These are phyloP conservation scores for Ichneumoninae sp. DNA, from an alignment of 2,888 invertebrate genomes.

Conservation along the genomic window DNA sequence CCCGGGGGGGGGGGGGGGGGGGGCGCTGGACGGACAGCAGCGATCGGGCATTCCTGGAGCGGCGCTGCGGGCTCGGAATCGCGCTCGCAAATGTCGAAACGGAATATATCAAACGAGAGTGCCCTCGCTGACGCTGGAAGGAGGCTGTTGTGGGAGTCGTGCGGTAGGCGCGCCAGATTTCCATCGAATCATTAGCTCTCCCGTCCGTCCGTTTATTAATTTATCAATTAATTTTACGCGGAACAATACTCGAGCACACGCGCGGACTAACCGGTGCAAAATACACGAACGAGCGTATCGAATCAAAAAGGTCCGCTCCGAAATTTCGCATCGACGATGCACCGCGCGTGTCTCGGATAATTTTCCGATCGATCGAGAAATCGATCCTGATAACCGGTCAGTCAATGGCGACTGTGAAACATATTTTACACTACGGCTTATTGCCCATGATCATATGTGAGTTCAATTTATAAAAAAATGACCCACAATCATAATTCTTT, in stretches of 20 bases:
- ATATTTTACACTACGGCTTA: too few species aligned
- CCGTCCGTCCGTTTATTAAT: not conserved
- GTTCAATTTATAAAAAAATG: too few species aligned
- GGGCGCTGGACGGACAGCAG: slow-evolving; percentile 48
- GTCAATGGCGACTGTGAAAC: too few species aligned
- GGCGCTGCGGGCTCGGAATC: slow-evolving; percentile 66
- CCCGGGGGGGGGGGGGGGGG: slow-evolving; percentile 23
- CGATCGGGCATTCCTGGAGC: slow-evolving; percentile 72
- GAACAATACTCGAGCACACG: not conserved
- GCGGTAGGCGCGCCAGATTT: slow-evolving; percentile 9
- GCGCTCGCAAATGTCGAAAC: slow-evolving; percentile 72
- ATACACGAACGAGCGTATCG: too few species aligned
- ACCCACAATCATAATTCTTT: too few species aligned
- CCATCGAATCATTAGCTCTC: not conserved
- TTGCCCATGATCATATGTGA: too few species aligned
- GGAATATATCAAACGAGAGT: slow-evolving; percentile 73
- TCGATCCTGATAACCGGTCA: too few species aligned
- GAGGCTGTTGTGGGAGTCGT: slow-evolving; percentile 35
- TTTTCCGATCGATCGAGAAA: too few species aligned
- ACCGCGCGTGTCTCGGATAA: too few species aligned
- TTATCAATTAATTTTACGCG: slow-evolving; percentile 15
- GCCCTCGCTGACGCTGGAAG: slow-evolving; percentile 22
- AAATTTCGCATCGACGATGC: too few species aligned
- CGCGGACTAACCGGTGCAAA: too few species aligned
- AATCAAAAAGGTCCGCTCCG: too few species aligned